These are phyloP conservation scores for Platygyra sinensis DNA, from an alignment of 64 coral and sea anemone species.

Conservation along the genomic window DNA sequence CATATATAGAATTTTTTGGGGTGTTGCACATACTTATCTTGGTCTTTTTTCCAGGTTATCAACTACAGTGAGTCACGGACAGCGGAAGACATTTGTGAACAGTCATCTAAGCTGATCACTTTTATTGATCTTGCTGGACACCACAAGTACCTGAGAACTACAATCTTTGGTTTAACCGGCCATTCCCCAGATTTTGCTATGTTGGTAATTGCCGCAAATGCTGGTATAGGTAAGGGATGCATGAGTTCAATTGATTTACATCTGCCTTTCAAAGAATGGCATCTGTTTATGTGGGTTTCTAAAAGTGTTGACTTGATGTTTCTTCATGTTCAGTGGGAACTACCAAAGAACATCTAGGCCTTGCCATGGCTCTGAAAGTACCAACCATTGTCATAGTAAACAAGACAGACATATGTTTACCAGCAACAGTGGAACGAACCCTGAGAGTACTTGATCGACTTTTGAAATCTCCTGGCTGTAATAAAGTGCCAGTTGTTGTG, in stretches of 20 bases:
- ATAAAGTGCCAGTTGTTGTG: constrained; percentile 87
- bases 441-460: constrained; percentile 79
- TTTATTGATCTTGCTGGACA: constrained; percentile 99
- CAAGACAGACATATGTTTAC: constrained; percentile 82
- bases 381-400: constrained; percentile 94
- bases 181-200: constrained; percentile 97
- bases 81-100: constrained; percentile 95
- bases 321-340: constrained; percentile 64
- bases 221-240: constrained; percentile 79
- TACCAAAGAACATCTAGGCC: constrained; percentile 90
- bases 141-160: constrained; percentile 96
- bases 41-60: constrained; percentile 49
- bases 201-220: constrained; percentile 92
- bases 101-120: constrained; percentile 91
- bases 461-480: constrained; percentile 96
- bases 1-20: no score
- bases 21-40: no score
- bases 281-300: no score
- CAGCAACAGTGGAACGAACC: constrained; percentile 73
- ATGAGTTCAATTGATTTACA: not conserved
- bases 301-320: not conserved
- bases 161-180: constrained; percentile 98
- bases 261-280: no score
- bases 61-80: constrained; percentile 96
- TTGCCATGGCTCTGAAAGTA: constrained; percentile 92